phyloP scores from a whole-genome alignment of 1,140 invertebrate genomes.

The Eupristina koningsbergeri region DNA sequence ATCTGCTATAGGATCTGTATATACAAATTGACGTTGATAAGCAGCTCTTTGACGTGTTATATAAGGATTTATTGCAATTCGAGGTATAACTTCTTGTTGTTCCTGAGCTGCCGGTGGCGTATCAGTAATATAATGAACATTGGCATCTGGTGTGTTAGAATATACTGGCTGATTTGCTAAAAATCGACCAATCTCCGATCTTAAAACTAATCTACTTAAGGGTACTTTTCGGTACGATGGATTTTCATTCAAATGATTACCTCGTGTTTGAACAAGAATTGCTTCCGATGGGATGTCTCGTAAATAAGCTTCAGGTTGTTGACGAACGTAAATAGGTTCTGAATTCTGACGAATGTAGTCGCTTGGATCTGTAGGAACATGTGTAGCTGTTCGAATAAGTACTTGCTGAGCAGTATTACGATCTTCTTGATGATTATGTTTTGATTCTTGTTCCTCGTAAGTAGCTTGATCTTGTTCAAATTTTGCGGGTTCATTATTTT shows the following conservation, averaged over 20 bases:
- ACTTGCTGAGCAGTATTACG: constrained; percentile 61
- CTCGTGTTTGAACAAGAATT: constrained; percentile 58
- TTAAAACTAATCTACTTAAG: constrained; percentile 60
- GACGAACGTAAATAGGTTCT: constrained; percentile 65
- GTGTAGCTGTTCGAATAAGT: constrained; percentile 58
- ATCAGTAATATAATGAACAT: constrained; percentile 67
- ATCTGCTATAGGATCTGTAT: constrained; percentile 56
- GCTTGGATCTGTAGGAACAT: constrained; percentile 52
- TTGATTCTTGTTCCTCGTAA: constrained; percentile 56
- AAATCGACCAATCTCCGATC: constrained; percentile 51
- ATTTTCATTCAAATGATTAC: constrained; percentile 61
- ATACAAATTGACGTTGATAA: constrained; percentile 58
- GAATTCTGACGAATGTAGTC: constrained; percentile 62
- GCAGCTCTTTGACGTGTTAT: constrained; percentile 57
- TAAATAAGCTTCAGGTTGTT: constrained; percentile 61
- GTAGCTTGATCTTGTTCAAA: constrained; percentile 57
- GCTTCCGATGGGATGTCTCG: constrained; percentile 61
- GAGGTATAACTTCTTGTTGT: constrained; percentile 56
- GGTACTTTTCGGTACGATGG: constrained; percentile 61
- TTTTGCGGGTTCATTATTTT: constrained; percentile 71
- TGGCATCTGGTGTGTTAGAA: constrained; percentile 62
- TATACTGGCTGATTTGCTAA: constrained; percentile 61
- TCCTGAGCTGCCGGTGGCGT: constrained; percentile 56
- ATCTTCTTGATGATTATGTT: constrained; percentile 62
- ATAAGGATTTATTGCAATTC: constrained; percentile 58